A percentile compares a stretch with the other conserved stretches of the same genome.
Evolutionary conservation across 2,113 vertebrate genomes (phyloP).

Genomic region (Oreochromis tanganicae): DNA sequence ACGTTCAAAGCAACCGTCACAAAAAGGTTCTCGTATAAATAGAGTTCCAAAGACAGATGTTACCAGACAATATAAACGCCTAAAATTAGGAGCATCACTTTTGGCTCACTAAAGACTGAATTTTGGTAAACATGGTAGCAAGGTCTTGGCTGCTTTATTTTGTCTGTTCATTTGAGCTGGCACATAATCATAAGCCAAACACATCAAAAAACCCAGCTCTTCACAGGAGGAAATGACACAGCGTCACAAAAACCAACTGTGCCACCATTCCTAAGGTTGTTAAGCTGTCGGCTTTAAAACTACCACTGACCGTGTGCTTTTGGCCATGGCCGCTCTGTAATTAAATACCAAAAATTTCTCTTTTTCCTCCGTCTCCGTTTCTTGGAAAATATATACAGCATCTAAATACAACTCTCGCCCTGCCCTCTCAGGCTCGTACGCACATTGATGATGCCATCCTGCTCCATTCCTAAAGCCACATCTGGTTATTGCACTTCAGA

Average conservation of each 20-base stretch:
- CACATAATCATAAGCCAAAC: background rate
- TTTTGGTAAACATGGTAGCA: background rate
- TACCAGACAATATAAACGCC: background rate
- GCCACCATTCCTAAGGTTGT: conserved; percentile 42
- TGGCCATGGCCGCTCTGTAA: conserved; percentile 44
- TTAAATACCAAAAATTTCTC: conserved; percentile 49
- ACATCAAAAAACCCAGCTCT: background rate
- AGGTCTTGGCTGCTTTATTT: background rate
- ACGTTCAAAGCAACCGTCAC: background rate
- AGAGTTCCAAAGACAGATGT: background rate
- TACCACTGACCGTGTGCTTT: conserved; percentile 35
- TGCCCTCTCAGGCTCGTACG: conserved; percentile 7
- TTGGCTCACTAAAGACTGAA: background rate
- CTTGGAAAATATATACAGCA: conserved; percentile 42
- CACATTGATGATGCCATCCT: conserved; percentile 18
- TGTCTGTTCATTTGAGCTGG: background rate
- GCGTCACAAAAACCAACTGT: conserved; percentile 35
- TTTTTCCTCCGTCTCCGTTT: conserved; percentile 9
- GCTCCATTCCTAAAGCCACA: conserved; percentile 25
- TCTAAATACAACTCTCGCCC: conserved; percentile 52
- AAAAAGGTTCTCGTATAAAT: background rate
- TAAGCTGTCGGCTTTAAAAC: conserved; percentile 50
- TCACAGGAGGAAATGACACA: conserved; percentile 34
- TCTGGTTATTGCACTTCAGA: conserved; percentile 5
- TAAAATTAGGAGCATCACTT: background rate